Conservation (phyloP, 2,888 invertebrate genomes). For the Conchocele bisecta region DNA sequence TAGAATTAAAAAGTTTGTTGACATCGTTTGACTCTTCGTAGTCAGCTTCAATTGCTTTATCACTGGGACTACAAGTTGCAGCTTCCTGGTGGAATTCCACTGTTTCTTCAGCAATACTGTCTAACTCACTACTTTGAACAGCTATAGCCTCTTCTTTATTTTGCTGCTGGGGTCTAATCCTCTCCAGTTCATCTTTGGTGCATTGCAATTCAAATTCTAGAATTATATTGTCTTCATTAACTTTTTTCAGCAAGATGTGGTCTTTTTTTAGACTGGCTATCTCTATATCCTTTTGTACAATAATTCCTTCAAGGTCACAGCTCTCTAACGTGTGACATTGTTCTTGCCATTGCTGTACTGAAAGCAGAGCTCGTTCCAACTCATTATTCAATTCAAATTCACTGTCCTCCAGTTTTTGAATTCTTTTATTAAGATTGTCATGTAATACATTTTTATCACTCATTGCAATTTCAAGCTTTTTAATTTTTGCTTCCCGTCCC, state of each 20-base stretch:
- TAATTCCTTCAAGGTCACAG: constrained; percentile 33
- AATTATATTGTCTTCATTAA: constrained; percentile 57
- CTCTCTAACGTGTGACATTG: constrained; percentile 14
- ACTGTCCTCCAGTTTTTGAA: constrained; percentile 32
- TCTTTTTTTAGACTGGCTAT: constrained; percentile 42
- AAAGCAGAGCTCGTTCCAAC: constrained; percentile 38
- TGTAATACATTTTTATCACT: constrained; percentile 70
- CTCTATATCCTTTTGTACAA: constrained; percentile 50
- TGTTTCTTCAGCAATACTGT: background rate
- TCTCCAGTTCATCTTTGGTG: constrained; percentile 51
- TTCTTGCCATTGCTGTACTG: constrained; percentile 32
- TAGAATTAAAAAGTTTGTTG: background rate
- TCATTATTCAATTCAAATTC: constrained; percentile 17
- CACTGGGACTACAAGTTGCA: background rate
- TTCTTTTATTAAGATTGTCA: constrained; percentile 19
- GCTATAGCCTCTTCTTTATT: constrained; percentile 13
- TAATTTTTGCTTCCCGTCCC: constrained; percentile 51
- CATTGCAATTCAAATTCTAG: constrained; percentile 58
- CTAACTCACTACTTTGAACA: no score
- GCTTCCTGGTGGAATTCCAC: background rate
- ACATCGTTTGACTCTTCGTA: background rate
- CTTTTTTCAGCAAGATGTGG: constrained; percentile 29
- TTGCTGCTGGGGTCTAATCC: constrained; percentile 15
- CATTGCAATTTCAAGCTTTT: constrained; percentile 49
- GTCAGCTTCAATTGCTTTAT: no score